Evolutionary conservation across 2,888 invertebrate species (phyloP).

Genomic region (Dorcus parallelipipedus): DNA sequence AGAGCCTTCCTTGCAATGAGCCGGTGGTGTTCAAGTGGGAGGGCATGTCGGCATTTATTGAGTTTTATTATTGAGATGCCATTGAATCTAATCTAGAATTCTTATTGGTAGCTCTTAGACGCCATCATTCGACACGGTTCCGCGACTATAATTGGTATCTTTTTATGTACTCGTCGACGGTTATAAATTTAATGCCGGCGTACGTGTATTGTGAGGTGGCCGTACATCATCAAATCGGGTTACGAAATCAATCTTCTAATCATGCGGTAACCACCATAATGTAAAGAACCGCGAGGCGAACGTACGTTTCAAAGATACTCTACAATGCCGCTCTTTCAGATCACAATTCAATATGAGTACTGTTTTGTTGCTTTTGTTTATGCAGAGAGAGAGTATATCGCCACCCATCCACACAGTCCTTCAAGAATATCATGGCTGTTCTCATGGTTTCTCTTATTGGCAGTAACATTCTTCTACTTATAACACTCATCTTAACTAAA

Average conservation of each 20-base stretch:
- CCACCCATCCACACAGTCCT: not conserved
- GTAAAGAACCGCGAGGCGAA: not conserved
- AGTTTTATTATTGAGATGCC: slow-evolving; percentile 28
- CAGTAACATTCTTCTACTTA: too few relatives aligned
- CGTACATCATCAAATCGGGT: slow-evolving; percentile 10
- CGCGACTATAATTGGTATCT: slow-evolving; percentile 19
- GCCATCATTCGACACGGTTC: slow-evolving; percentile 25
- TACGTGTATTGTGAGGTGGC: slow-evolving; percentile 14
- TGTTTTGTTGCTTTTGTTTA: slow-evolving; percentile 1
- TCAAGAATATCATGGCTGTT: too few relatives aligned
- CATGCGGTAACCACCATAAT: not conserved
- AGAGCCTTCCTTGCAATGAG: slow-evolving; percentile 24
- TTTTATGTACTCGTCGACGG: slow-evolving; percentile 18
- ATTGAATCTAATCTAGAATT: slow-evolving; percentile 30
- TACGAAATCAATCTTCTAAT: slow-evolving; percentile 19
- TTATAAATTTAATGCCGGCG: slow-evolving; percentile 17
- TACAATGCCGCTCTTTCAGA: not conserved
- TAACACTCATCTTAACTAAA: not conserved
- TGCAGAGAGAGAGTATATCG: not conserved
- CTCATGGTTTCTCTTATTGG: too few relatives aligned
- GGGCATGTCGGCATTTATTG: slow-evolving; percentile 25
- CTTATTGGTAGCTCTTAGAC: slow-evolving; percentile 30
- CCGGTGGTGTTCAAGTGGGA: slow-evolving; percentile 26
- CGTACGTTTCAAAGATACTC: not conserved
- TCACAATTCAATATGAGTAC: not conserved